These are phyloP conservation scores for Chrysolina oricalcia DNA, from an alignment of 2,888 invertebrate species.

Conservation along the genomic window DNA sequence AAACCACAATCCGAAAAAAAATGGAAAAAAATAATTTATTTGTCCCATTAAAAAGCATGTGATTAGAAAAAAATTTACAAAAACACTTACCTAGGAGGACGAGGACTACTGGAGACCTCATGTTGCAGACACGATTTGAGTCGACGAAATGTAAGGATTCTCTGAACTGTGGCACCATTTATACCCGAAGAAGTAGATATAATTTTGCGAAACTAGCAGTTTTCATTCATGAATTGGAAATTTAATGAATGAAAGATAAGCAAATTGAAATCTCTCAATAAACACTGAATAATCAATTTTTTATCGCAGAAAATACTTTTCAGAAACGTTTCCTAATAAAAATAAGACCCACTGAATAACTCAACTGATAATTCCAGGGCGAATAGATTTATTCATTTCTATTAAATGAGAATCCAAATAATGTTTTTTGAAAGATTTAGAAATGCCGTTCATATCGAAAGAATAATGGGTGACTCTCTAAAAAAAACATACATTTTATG, in stretches of 20 bases:
- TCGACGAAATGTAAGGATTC: slow-evolving; percentile 56
- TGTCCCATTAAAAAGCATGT: too few species aligned
- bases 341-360: too few species aligned
- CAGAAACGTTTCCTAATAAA: too few species aligned
- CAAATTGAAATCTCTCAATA: neutral
- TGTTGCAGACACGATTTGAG: slow-evolving; percentile 59
- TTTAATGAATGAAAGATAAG: neutral
- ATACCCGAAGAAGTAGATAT: slow-evolving; percentile 30
- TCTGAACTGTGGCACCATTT: slow-evolving; percentile 7
- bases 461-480: too few species aligned
- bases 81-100: slow-evolving; percentile 67
- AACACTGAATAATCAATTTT: neutral
- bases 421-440: too few species aligned
- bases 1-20: neutral
- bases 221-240: neutral
- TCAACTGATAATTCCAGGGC: too few species aligned
- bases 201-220: slow-evolving; percentile 18
- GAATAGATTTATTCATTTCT: too few species aligned
- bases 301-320: too few species aligned
- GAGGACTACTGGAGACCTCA: slow-evolving; percentile 68
- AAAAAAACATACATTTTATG: too few species aligned
- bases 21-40: too few species aligned
- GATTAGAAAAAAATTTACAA: slow-evolving; percentile 19
- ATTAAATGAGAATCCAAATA: too few species aligned
- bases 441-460: too few species aligned